Base-by-base conservation (phyloP, 1,140 invertebrate species). In the Calycopis cecrops region DNA sequence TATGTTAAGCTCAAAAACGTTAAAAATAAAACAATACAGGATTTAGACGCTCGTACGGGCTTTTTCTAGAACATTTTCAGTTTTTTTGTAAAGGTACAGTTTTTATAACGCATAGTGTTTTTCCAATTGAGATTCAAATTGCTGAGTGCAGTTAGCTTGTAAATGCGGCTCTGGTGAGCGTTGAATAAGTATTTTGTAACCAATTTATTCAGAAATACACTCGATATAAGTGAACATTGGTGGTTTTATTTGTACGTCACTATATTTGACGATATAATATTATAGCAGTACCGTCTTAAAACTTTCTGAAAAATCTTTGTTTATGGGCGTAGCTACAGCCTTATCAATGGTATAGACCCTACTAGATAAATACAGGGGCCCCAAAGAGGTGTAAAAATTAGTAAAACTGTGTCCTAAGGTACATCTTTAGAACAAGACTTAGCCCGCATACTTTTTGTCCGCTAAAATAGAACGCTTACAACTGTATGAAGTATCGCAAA, bases 131-230 rank as follows among this genome's bases (percentile, higher is more conserved):
- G 65, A 71, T 74, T 78, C 63, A 65, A 66, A 65, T 72, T 66
- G 79, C 72, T 82, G 69, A 68, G 49, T 65, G 67, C 65, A 55
- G 48, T 73, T 72, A 72, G 78, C 80, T 78, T 81, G 67, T 69
- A 67, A 69, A 60, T 60, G 59, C 55, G 51, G 57, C 48, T 42
- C 37, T 53, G 60, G 63, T 59, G 69, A 65, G 62, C 61, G 72
- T 68, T 67, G 74, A 69, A 76, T 79, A 79, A 85, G 78, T 79
- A 87, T 85, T 84, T 87, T 87, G 79, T 87, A 87, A 85, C 79
- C 84, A 73, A 79, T 78, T 82, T 86, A 85, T 85, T 67, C 80
- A 78, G 76, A 83, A 86, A 84, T 87, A 87, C 84, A 87, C 84
- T 87, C 75, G 79, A 78, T 85, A 84, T 87, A 87, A 85, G 82